Evolutionary conservation across 2,113 vertebrate genomes (phyloP).

Genomic region (Psettodes erumei): DNA sequence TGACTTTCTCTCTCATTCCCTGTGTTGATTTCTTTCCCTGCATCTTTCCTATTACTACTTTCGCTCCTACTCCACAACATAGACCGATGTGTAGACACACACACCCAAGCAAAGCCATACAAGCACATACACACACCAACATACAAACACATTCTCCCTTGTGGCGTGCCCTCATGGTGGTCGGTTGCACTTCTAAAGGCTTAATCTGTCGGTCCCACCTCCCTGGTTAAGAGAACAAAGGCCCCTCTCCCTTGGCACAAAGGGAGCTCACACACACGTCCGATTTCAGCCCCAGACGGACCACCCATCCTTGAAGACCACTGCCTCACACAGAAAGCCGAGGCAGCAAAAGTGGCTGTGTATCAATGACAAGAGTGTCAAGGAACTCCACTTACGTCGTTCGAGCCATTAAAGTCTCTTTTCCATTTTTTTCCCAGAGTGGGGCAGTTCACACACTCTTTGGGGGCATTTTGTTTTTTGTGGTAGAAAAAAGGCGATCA

Average conservation of each 20-base stretch:
- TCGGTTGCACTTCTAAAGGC: slow-evolving; percentile 82
- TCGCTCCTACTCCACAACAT: neutral
- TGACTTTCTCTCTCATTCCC: slow-evolving; percentile 54
- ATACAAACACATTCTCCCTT: slow-evolving; percentile 60
- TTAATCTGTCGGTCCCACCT: slow-evolving; percentile 82
- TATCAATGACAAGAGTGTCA: slow-evolving; percentile 59
- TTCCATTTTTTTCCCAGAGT: slow-evolving; percentile 51
- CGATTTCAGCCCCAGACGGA: slow-evolving; percentile 74
- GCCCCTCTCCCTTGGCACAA: slow-evolving; percentile 77
- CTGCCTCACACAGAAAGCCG: slow-evolving; percentile 48
- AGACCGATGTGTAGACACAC: neutral
- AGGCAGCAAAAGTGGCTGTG: slow-evolving; percentile 41
- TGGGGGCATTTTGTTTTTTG: slow-evolving; percentile 63
- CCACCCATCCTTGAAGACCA: slow-evolving; percentile 81
- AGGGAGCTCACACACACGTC: slow-evolving; percentile 79
- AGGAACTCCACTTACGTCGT: slow-evolving; percentile 50
- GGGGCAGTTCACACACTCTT: slow-evolving; percentile 70
- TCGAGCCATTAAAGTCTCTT: slow-evolving; percentile 67
- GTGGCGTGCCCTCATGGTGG: slow-evolving; percentile 79
- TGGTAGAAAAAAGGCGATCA: slow-evolving; percentile 61
- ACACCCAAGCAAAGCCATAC: neutral
- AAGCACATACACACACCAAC: slow-evolving; percentile 30
- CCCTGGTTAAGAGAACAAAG: slow-evolving; percentile 84
- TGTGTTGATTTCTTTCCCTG: neutral
- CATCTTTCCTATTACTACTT: neutral